Conservation (phyloP, 2,113 vertebrate genomes). For the Blennius ocellaris region DNA sequence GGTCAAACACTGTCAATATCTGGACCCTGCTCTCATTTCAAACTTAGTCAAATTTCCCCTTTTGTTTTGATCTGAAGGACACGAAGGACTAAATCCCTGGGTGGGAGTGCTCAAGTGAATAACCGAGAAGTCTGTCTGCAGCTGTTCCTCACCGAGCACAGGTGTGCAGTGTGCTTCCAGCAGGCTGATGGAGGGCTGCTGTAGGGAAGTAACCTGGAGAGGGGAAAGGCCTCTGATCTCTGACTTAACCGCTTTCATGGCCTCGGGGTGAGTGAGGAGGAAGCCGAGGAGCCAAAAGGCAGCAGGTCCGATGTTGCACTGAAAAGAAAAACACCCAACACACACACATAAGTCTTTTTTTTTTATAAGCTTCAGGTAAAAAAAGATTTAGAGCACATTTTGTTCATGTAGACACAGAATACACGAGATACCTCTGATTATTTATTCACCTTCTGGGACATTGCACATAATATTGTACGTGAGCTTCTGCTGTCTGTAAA, state of each 20-base stretch:
- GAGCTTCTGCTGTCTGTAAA: constrained; percentile 30
- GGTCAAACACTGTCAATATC: constrained; percentile 18
- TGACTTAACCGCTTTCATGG: constrained; percentile 82
- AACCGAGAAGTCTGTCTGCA: constrained; percentile 25
- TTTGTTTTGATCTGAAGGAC: not conserved
- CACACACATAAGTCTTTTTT: not conserved
- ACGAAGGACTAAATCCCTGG: constrained; percentile 4
- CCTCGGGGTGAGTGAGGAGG: constrained; percentile 87
- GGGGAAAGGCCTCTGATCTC: constrained; percentile 74
- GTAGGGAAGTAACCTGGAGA: constrained; percentile 32
- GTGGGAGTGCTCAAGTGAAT: constrained; percentile 14
- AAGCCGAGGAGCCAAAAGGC: constrained; percentile 91
- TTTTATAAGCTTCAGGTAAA: not conserved
- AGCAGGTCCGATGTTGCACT: constrained; percentile 87
- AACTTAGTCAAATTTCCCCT: constrained; percentile 18
- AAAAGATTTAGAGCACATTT: not conserved
- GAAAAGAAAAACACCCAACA: constrained; percentile 23
- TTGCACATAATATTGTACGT: not conserved
- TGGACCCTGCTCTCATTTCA: constrained; percentile 6
- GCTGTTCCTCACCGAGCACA: constrained; percentile 80
- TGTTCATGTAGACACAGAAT: not conserved
- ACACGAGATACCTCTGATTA: not conserved
- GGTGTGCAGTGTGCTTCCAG: constrained; percentile 66
- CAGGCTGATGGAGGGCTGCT: constrained; percentile 59
- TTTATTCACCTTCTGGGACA: not conserved